phyloP scores from a whole-genome alignment of 2,113 vertebrate genomes.

The Alosa alosa region DNA sequence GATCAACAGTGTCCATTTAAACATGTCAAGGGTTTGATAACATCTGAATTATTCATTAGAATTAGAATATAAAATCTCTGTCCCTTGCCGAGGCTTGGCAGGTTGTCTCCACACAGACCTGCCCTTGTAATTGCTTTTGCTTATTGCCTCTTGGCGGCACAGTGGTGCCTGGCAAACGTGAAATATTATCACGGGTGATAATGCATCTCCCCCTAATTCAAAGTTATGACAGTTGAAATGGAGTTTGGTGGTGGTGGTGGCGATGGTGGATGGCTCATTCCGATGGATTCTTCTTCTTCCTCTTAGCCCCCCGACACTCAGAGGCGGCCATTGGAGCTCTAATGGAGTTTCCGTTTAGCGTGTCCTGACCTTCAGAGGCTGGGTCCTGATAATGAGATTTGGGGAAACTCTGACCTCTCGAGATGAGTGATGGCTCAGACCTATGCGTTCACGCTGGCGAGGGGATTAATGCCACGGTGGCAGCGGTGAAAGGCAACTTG shows the following conservation, averaged over 20 bases:
- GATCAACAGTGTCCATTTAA: conserved; percentile 56
- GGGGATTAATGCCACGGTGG: conserved; percentile 40
- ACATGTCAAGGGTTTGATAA: conserved; percentile 60
- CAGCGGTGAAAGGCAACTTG: conserved; percentile 30
- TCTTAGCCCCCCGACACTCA: neutral
- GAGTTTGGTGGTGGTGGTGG: conserved; percentile 49
- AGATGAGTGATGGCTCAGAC: conserved; percentile 53
- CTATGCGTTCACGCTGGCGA: conserved; percentile 9
- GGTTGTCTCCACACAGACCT: conserved; percentile 47
- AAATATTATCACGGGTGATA: conserved; percentile 70
- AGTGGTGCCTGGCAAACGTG: conserved; percentile 63
- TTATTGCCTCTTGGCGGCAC: conserved; percentile 65
- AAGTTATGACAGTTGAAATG: conserved; percentile 70
- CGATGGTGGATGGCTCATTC: neutral
- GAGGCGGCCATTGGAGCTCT: neutral
- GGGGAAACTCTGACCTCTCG: conserved; percentile 54
- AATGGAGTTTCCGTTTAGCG: conserved; percentile 43
- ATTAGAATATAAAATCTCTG: conserved; percentile 63
- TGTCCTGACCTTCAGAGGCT: conserved; percentile 66
- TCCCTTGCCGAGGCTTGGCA: conserved; percentile 59
- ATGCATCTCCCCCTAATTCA: conserved; percentile 71
- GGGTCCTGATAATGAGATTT: conserved; percentile 67
- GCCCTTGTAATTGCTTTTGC: conserved; percentile 72
- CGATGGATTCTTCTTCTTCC: neutral
- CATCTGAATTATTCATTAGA: conserved; percentile 70